Conservation (phyloP, 2,797 vertebrate species). For the Coregonus ussuriensis region DNA sequence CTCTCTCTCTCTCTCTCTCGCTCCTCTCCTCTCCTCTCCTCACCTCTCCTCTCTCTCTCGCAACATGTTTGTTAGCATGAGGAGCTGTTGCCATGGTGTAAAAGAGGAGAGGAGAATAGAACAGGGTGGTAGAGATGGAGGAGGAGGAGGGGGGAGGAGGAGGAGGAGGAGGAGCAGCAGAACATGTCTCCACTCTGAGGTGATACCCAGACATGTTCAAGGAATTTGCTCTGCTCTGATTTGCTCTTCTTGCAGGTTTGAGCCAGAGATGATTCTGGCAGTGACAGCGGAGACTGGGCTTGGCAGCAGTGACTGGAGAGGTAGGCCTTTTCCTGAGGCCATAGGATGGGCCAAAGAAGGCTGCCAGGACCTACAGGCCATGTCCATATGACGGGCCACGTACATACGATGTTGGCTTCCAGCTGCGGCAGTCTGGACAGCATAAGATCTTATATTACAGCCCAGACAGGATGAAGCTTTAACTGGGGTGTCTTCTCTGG, state of each 20-base stretch:
- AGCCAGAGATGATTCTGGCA: neutral
- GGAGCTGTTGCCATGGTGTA: neutral
- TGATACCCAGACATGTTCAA: neutral
- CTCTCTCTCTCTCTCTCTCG: no score
- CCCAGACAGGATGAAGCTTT: no score
- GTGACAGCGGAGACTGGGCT: neutral
- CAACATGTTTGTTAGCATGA: neutral
- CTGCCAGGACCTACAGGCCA: neutral
- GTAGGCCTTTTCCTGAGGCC: no score
- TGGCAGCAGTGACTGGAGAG: neutral
- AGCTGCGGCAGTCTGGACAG: no score
- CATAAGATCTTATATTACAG: no score
- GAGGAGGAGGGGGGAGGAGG: no score
- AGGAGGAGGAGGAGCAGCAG: neutral
- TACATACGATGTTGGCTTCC: no score
- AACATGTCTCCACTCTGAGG: neutral
- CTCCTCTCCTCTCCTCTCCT: no score
- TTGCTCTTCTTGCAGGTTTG: neutral
- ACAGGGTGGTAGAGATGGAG: no score
- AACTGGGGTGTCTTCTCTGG: no score
- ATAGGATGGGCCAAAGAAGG: neutral
- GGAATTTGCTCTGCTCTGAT: neutral
- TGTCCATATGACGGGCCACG: neutral
- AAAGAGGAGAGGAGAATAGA: neutral
- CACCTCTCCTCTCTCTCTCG: neutral